Evolutionary conservation across 2,797 vertebrate species (phyloP).

Genomic region (Sebastes kiyomatsui): DNA sequence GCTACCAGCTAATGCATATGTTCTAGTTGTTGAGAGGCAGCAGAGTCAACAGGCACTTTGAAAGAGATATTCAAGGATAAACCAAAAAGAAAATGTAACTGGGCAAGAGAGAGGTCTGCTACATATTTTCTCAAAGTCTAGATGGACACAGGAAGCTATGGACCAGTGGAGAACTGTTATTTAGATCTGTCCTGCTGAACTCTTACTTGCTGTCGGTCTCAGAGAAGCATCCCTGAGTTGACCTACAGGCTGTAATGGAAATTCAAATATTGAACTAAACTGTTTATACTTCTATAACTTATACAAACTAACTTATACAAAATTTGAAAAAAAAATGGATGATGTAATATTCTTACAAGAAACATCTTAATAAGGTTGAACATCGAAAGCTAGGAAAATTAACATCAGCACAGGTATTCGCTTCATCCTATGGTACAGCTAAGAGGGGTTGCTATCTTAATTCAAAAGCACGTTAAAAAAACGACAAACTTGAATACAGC

Average conservation of each 20-base stretch:
- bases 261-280: neutral
- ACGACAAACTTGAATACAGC: no score
- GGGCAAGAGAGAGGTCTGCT: neutral
- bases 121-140: neutral
- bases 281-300: no score
- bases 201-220: neutral
- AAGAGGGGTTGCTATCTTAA: no score
- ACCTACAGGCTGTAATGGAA: neutral
- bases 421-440: no score
- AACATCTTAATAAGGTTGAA: no score
- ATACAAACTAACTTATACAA: no score
- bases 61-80: neutral
- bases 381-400: no score
- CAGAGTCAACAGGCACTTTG: neutral
- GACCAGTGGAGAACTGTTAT: neutral
- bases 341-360: no score
- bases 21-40: neutral
- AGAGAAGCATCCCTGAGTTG: neutral
- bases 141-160: neutral
- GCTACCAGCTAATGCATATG: neutral
- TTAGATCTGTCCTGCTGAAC: neutral
- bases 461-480: no score
- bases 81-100: neutral
- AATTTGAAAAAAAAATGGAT: no score
- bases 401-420: no score